A percentile compares a stretch with the other conserved stretches of the same genome.
phyloP scores from a whole-genome alignment of 2,888 invertebrate genomes.

The Hydroisotoma schaefferi region DNA sequence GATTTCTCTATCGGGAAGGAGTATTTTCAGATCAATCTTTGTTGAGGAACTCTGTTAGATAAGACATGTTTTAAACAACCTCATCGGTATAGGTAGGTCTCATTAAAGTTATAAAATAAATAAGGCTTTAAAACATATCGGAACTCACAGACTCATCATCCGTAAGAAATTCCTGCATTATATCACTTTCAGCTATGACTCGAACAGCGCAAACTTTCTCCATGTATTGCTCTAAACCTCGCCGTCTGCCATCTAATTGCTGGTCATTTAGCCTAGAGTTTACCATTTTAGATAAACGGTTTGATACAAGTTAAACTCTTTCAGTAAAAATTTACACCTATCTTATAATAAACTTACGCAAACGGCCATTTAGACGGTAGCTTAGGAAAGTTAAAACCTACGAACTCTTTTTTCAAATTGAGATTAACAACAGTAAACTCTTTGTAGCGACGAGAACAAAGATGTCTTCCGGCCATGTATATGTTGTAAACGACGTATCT shows the following conservation, averaged over 20 bases:
- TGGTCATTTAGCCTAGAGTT: constrained; percentile 79
- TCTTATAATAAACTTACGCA: constrained; percentile 56
- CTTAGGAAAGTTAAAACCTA: constrained; percentile 94
- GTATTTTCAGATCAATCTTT: constrained; percentile 64
- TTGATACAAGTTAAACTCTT: background rate
- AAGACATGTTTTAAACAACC: no score
- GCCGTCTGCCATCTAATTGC: constrained; percentile 87
- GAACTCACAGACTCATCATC: constrained; percentile 67
- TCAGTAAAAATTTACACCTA: background rate
- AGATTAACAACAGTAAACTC: constrained; percentile 90
- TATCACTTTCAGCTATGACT: constrained; percentile 95
- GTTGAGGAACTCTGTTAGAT: constrained; percentile 52
- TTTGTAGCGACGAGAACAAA: constrained; percentile 92
- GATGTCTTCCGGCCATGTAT: constrained; percentile 96
- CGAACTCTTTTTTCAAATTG: constrained; percentile 86
- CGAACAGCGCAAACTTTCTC: constrained; percentile 97
- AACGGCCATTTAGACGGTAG: constrained; percentile 99
- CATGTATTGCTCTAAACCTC: constrained; percentile 94
- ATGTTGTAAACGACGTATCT: constrained; percentile 94
- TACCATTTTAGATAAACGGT: background rate
- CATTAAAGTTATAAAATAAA: no score
- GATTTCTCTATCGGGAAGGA: constrained; percentile 87
- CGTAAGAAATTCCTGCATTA: constrained; percentile 95
- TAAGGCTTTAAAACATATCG: no score
- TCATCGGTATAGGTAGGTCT: no score